Base-by-base conservation (phyloP, 2,888 invertebrate species). In the Clivina fossor region DNA sequence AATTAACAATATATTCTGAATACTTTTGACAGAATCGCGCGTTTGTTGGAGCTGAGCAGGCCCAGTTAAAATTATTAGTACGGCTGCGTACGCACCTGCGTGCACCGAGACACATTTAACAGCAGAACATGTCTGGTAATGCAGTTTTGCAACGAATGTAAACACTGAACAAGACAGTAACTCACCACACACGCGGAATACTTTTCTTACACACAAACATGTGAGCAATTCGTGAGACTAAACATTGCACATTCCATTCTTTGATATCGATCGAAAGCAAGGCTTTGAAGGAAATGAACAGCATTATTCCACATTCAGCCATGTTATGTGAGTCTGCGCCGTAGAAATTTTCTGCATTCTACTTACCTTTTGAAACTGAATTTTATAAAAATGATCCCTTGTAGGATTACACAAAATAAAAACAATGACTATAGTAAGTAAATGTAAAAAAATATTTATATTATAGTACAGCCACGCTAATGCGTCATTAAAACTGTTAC, bases 81-180 rank as follows among this genome's bases (percentile, higher is more conserved):
- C 89, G 90, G 83, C 91, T 92, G 92, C 92, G 91, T 92, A 90
- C 90, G 91, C 90, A 91, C 91, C 90, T 92, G 89, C 88, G 89
- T 89, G 86, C 78, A 76, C 69, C 77, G 74, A 70, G 66, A 65
- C 67, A 70, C 70, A 72, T 74, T 74, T 72, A 74, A 69, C 69
- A 71, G 68, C 71, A 74, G 72, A 73, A 72, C 72, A 71, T 68
- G 70, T 70, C 70, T 72, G 69, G 65, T 68, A 68, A 68, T 68
- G 68, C 68, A 67, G 66, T 69, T 69, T 71, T 64, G 64, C 61
- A 62, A 65, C 68, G 68, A 67, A 66, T 65, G 59, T 60, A 62
- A 68, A 67, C 67, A 67, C 64, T 63, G 62, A 65, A 66, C 60
- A 67, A 67, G 68, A 69, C 38, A 37, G 35, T 46, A 26, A 54